Percentiles rank a stretch among this genome's conserved stretches.
phyloP scores from a whole-genome alignment of 2,888 invertebrate species.

The Amphiduros pacificus region DNA sequence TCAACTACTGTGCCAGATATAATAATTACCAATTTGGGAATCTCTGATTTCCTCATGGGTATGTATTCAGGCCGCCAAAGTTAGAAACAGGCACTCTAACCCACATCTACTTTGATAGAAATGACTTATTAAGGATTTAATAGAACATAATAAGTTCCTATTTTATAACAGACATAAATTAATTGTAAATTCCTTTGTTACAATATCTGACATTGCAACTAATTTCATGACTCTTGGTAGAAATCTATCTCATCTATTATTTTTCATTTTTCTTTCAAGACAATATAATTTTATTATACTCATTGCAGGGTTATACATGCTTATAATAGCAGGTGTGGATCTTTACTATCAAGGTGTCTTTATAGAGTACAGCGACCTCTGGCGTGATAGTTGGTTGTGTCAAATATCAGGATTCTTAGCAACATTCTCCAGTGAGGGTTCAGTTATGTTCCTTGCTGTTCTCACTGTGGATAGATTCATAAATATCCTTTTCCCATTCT shows the following conservation, averaged over 20 bases:
- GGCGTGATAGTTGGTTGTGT: not conserved
- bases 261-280: too few relatives aligned
- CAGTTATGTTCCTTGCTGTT: not conserved
- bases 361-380: not conserved
- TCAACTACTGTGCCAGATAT: not conserved
- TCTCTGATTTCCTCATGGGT: not conserved
- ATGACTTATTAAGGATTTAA: too few relatives aligned
- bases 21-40: not conserved
- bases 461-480: not conserved
- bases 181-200: too few relatives aligned
- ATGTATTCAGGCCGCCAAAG: too few relatives aligned
- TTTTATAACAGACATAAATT: too few relatives aligned
- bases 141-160: too few relatives aligned
- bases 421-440: not conserved
- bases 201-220: too few relatives aligned
- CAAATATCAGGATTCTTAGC: not conserved
- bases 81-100: too few relatives aligned
- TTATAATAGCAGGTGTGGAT: not conserved
- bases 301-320: not conserved
- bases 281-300: too few relatives aligned
- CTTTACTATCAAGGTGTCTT: not conserved
- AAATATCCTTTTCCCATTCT: not conserved
- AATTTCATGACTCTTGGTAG: too few relatives aligned
- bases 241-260: too few relatives aligned
- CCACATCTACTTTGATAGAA: too few relatives aligned